Evolutionary conservation across 2,113 vertebrate species (phyloP), one percentile per base, ranked within the genome.

Genomic region (Istiophorus platypterus): DNA sequence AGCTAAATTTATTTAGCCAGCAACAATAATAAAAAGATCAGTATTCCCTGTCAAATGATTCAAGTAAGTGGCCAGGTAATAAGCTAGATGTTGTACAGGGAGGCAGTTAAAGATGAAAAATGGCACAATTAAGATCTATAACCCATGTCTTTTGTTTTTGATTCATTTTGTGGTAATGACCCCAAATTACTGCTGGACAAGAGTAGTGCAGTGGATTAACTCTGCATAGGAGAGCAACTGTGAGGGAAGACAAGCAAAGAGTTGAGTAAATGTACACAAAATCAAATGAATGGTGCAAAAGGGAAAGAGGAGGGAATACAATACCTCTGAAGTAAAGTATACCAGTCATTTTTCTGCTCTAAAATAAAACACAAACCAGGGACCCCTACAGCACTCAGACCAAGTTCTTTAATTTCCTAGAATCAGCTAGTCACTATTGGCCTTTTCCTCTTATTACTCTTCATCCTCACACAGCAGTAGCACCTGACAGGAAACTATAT

Each of bases 351-450:
- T 72, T 71, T 79, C 63, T 52, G 27, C 49, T 65, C 61, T 24
- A 24, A 74, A 83, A 73, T 76, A 67, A 76, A 65, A 76, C 41
- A 65, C 37, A 31, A 15, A 20, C 63, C 49, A 45, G 31, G 57
- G 22, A 20, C 20, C 9, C 51, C 49, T 7, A n/a, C 22, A 59
- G 29, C 29, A 5, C 42, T 8, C 20, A 51, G 20, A n/a, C 26
- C 29, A 57, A 15, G 49, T 67, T 81, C 8, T 29, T 80, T 78
- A 66, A 76, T 81, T 79, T 52, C 29, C 57, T n/a, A 54, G 59
- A 81, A 69, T 61, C 47, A 18, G 29, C 29, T 29, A 15, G 27
- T 66, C 66, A 37, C 54, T 41, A 5, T 14, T 70, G 34, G 27
- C n/a, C 41, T 72, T 68, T 72, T 64, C 49, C 29, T 73, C 24